phyloP scores from a whole-genome alignment of 2,113 vertebrate species.

The Epinephelus fuscoguttatus region DNA sequence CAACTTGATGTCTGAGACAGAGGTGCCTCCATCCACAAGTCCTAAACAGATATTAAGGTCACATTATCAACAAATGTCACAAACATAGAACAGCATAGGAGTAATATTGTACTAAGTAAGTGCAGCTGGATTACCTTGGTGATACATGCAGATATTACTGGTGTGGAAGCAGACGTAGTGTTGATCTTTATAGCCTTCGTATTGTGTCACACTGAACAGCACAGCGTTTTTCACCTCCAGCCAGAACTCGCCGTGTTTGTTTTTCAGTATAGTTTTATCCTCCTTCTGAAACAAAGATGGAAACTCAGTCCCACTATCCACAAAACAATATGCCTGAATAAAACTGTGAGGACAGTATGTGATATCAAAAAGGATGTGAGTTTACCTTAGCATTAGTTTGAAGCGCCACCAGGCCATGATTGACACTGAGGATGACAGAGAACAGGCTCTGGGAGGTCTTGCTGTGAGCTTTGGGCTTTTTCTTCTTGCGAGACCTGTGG shows the following conservation, averaged over 20 bases:
- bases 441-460: slow-evolving; percentile 94
- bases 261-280: slow-evolving; percentile 86
- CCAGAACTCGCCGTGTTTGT: slow-evolving; percentile 97
- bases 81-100: neutral
- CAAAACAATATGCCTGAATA: neutral
- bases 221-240: slow-evolving; percentile 91
- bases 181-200: slow-evolving; percentile 95
- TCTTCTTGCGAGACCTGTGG: slow-evolving; percentile 91
- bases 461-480: slow-evolving; percentile 89
- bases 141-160: slow-evolving; percentile 90
- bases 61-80: slow-evolving; percentile 1
- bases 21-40: slow-evolving; percentile 86
- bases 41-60: slow-evolving; percentile 76
- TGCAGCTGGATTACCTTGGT: slow-evolving; percentile 88
- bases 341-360: neutral
- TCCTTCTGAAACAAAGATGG: slow-evolving; percentile 81
- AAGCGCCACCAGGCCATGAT: slow-evolving; percentile 91
- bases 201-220: slow-evolving; percentile 92
- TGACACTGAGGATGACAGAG: slow-evolving; percentile 91
- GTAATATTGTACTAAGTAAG: neutral
- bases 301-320: neutral
- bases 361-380: neutral
- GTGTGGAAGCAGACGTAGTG: slow-evolving; percentile 96
- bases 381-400: slow-evolving; percentile 92
- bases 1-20: slow-evolving; percentile 87